These are phyloP conservation scores for Ctenochaetus hawaiiensis DNA, from an alignment of 2,797 vertebrate species.

Conservation along the genomic window DNA sequence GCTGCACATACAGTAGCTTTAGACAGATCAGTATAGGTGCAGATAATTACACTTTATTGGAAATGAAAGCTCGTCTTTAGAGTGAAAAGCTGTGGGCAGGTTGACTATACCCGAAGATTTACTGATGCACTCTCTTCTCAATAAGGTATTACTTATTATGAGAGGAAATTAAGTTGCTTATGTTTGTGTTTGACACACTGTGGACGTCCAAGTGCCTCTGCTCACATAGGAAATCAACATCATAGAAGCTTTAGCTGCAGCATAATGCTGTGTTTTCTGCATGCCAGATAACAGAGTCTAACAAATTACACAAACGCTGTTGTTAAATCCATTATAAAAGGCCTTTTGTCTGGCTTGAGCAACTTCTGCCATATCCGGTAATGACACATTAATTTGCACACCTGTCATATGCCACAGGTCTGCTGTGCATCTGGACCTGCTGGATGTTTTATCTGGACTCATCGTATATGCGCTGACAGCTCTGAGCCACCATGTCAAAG, in stretches of 20 bases:
- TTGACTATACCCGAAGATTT: slow-evolving; percentile 3
- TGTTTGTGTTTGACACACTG: slow-evolving; percentile 22
- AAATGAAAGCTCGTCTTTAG: slow-evolving; percentile 34
- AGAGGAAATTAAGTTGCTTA: slow-evolving; percentile 22
- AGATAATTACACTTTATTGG: slow-evolving; percentile 18
- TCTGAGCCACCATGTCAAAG: slow-evolving; percentile 31
- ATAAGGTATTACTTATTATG: slow-evolving; percentile 19
- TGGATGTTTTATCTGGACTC: slow-evolving; percentile 19
- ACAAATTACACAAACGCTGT: slow-evolving; percentile 32
- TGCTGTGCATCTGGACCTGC: slow-evolving; percentile 39
- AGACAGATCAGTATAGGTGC: slow-evolving; percentile 18
- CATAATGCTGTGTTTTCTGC: slow-evolving; percentile 3
- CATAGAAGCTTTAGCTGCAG: slow-evolving; percentile 29
- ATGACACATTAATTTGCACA: slow-evolving; percentile 41
- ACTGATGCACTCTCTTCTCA: slow-evolving; percentile 6
- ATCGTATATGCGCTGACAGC: background rate
- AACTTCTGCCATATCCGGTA: slow-evolving; percentile 39
- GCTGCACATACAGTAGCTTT: background rate
- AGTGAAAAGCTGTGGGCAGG: slow-evolving; percentile 18
- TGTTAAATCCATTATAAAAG: slow-evolving; percentile 39
- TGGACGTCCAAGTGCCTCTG: slow-evolving; percentile 5
- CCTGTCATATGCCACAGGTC: slow-evolving; percentile 36
- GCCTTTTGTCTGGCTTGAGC: slow-evolving; percentile 28
- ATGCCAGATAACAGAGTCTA: slow-evolving; percentile 40
- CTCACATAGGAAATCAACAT: background rate